Percentiles rank a stretch among this genome's conserved stretches.
Evolutionary conservation across 2,888 invertebrate genomes (phyloP).

Genomic region (Bugula neritina): DNA sequence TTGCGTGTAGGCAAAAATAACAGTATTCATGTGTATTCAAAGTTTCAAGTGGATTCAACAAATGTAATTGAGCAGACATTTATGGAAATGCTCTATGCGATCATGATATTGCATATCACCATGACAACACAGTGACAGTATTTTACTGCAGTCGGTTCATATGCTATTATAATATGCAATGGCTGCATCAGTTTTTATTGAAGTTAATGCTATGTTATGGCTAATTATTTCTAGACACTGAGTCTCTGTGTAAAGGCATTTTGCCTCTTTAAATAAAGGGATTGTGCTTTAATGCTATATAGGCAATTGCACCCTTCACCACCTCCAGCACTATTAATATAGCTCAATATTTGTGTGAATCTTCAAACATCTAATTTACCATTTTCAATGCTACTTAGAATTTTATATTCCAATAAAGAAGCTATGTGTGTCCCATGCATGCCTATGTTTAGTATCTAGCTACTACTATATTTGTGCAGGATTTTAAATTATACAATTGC

Average conservation of each 20-base stretch:
- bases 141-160: no score
- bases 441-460: no score
- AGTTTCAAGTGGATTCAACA: no score
- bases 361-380: background rate
- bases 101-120: no score
- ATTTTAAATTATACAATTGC: no score
- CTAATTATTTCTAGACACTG: slow-evolving; percentile 9
- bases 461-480: no score
- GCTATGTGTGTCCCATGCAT: no score
- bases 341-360: background rate
- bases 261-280: slow-evolving; percentile 8
- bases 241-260: slow-evolving; percentile 4
- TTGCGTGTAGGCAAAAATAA: no score
- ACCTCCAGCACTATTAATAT: background rate
- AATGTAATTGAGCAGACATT: no score
- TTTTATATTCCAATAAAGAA: background rate
- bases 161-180: no score
- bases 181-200: slow-evolving; percentile 22
- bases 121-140: background rate
- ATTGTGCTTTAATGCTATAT: background rate
- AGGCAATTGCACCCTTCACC: background rate
- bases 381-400: background rate
- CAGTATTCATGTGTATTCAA: no score
- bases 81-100: no score
- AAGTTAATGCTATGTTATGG: slow-evolving; percentile 25